Evolutionary conservation across 2,797 vertebrate species (phyloP).

Genomic region (Xyrichtys novacula): DNA sequence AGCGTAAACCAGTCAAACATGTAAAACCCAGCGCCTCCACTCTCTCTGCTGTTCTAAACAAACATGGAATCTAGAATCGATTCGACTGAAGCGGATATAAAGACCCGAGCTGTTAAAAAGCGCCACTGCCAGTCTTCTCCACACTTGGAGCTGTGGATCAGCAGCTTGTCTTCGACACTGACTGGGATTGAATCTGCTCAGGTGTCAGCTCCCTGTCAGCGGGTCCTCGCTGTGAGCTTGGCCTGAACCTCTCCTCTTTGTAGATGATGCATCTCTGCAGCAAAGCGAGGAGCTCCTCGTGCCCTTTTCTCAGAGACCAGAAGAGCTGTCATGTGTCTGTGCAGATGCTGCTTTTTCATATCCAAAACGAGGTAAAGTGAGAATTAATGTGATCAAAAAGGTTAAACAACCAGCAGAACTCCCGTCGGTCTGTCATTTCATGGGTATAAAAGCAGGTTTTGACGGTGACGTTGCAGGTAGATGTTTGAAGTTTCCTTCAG

Average conservation of each 20-base stretch:
- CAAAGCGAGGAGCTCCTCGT: neutral
- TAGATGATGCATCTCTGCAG: slow-evolving; percentile 14
- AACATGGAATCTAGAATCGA: too few relatives aligned
- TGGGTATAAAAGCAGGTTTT: neutral
- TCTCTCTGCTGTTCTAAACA: too few relatives aligned
- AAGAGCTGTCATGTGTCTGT: slow-evolving; percentile 22
- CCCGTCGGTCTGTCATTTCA: neutral
- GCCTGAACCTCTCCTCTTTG: neutral
- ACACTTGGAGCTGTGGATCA: too few relatives aligned
- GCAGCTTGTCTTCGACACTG: too few relatives aligned
- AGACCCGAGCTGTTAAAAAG: too few relatives aligned
- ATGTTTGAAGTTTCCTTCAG: neutral
- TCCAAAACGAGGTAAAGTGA: neutral
- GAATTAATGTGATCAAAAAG: neutral
- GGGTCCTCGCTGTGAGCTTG: too few relatives aligned
- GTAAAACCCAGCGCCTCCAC: too few relatives aligned
- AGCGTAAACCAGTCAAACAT: too few relatives aligned
- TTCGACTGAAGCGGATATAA: too few relatives aligned
- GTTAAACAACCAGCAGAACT: neutral
- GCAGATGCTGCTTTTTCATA: slow-evolving; percentile 16
- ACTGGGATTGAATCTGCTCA: too few relatives aligned
- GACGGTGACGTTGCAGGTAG: neutral
- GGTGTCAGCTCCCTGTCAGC: too few relatives aligned
- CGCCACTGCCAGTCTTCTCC: too few relatives aligned
- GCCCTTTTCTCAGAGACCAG: neutral